phyloP scores from a whole-genome alignment of 1,140 invertebrate genomes.

The Diuraphis noxia region DNA sequence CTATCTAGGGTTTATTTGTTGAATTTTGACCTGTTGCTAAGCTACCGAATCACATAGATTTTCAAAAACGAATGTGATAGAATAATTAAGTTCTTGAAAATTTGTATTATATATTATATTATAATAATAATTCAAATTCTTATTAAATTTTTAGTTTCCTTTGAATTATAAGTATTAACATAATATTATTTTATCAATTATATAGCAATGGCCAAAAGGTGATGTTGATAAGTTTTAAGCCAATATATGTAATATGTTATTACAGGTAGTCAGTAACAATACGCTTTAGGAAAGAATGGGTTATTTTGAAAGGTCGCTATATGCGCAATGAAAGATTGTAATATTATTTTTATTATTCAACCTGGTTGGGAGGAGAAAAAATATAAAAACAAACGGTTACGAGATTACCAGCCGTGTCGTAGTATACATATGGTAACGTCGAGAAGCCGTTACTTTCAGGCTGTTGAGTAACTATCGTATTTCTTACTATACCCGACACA shows the following conservation, averaged over 20 bases:
- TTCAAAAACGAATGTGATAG: background rate
- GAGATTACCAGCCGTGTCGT: background rate
- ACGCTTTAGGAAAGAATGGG: background rate
- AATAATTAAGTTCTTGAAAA: background rate
- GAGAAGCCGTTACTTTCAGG: background rate
- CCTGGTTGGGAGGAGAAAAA: background rate
- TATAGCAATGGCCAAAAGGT: too few species aligned
- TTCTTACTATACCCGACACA: background rate
- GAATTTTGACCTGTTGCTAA: too few species aligned
- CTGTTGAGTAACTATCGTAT: background rate
- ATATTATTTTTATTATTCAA: background rate
- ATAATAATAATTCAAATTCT: too few species aligned
- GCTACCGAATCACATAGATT: background rate
- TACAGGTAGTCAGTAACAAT: background rate
- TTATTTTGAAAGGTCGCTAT: background rate
- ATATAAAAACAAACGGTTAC: background rate
- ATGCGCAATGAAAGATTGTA: background rate
- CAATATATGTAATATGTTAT: background rate
- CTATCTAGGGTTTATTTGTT: background rate
- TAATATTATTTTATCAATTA: too few species aligned
- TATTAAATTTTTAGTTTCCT: background rate
- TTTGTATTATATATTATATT: too few species aligned
- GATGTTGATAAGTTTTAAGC: too few species aligned
- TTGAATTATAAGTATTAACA: background rate
- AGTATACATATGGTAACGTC: background rate